Conservation (phyloP, 2,797 vertebrate genomes). For the Onychomys torridus region DNA sequence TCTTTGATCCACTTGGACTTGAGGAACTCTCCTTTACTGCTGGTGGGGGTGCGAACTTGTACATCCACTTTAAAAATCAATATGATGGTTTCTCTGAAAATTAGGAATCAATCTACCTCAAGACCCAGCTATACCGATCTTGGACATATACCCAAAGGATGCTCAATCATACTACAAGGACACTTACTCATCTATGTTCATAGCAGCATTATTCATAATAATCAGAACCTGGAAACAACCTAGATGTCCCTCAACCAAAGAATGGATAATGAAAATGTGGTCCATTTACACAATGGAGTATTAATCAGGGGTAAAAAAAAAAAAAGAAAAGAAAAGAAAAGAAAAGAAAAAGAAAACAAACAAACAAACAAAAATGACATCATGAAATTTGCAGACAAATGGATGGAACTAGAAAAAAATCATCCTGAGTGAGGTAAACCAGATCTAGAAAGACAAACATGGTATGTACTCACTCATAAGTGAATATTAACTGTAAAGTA, state of each 20-base stretch:
- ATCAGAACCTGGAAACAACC: not conserved
- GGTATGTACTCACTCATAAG: not conserved
- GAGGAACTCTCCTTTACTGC: not conserved
- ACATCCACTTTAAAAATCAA: not conserved
- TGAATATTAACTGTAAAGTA: not conserved
- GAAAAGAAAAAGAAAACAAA: too few species aligned
- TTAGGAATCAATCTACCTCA: not conserved
- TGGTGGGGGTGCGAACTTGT: not conserved
- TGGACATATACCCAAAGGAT: not conserved
- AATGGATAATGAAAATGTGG: not conserved
- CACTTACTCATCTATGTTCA: not conserved
- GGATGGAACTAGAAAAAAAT: not conserved
- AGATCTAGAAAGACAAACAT: not conserved
- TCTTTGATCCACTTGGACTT: not conserved
- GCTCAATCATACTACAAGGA: not conserved
- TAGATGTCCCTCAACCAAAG: not conserved
- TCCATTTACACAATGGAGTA: not conserved
- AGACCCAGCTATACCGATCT: not conserved
- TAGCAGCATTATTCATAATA: not conserved
- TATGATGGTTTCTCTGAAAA: not conserved
- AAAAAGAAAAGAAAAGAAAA: not conserved
- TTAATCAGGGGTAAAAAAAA: not conserved
- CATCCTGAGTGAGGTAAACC: not conserved
- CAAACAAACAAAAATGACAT: not conserved
- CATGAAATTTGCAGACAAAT: not conserved